Evolutionary conservation across 2,888 invertebrate genomes (phyloP), one percentile per base, ranked within the genome.

Genomic region (Rhabditophanes sp.): DNA sequence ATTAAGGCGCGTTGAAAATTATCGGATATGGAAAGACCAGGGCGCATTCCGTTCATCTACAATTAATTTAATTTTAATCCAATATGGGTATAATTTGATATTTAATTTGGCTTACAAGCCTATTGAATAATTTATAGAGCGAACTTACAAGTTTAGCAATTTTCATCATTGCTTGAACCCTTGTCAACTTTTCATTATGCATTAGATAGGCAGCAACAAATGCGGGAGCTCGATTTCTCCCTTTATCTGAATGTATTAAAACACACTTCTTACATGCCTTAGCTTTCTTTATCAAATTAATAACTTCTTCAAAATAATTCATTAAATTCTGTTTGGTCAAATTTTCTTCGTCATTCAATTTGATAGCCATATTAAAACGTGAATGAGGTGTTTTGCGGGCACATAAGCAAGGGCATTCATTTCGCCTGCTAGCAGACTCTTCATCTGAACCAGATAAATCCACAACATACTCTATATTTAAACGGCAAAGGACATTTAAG

Each of bases 381-480:
- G 51, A 54, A 30, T 58, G 58, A 6, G 47, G 48, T 11, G 44
- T 44, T 12, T 42, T 36, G 1, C 42, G 35, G 3, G 47, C 37
- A 35, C 58, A 58, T 23, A 56, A 37, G 22, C 58, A 58, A 3
- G 53, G 56, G 23, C 49, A 53, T 29, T 56, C 56, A 18, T 41
- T 47, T 4, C 53, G 44, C 6, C 39, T 35, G 11, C 18, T 23
- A 5, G 9, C 12, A 5, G 39, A 26, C 17, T 44, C 46, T 14
- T 39, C 40, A 5, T 46, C 45, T 12, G 50, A 30, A 14, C 56
- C 55, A 27, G 63, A 65, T 23, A 70, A 56, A 46, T 70, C 69
- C 5, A 70, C 61, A n/a, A 70, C 48, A 16, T 66, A 65, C 35
- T 67, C 65, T 31, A 70, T 66, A 32, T 65, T 58, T 12, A 68